Conservation (phyloP, 2,113 vertebrate species). For the Seriola rivoliana region DNA sequence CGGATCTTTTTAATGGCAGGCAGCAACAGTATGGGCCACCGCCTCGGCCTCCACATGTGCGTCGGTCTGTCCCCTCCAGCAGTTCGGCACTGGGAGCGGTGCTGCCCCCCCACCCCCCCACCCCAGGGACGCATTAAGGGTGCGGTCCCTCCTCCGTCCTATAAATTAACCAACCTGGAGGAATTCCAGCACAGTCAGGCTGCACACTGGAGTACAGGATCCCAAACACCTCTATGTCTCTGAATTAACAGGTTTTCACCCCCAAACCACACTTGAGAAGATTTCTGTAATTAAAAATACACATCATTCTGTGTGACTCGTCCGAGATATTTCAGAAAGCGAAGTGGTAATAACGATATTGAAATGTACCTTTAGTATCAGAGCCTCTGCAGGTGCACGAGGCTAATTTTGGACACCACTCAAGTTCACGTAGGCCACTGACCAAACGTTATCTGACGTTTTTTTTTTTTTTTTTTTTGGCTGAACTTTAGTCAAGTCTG, state of each 20-base stretch:
- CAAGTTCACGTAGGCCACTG: conserved; percentile 12
- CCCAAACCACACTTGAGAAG: no score
- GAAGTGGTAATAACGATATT: neutral
- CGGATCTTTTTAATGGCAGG: neutral
- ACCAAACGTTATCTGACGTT: neutral
- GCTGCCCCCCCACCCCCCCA: conserved; percentile 50
- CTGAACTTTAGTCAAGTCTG: neutral
- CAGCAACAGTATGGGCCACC: conserved; percentile 39
- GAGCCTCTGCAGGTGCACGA: neutral
- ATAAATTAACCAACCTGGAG: conserved; percentile 75
- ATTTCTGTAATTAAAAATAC: neutral
- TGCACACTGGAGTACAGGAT: conserved; percentile 19
- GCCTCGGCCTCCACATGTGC: conserved; percentile 46
- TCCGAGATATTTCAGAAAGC: neutral
- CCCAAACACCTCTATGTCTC: neutral
- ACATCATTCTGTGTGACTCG: neutral
- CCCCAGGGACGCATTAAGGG: conserved; percentile 76
- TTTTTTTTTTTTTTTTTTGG: neutral
- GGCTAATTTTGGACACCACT: neutral
- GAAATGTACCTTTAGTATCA: neutral
- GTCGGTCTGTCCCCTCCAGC: conserved; percentile 66
- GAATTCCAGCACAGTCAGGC: conserved; percentile 80
- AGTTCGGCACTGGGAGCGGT: conserved; percentile 56
- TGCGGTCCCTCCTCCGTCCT: conserved; percentile 70
- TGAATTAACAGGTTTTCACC: neutral